A percentile compares a stretch with the other conserved stretches of the same genome.
These are phyloP conservation scores for Orussus abietinus DNA, from an alignment of 1,140 invertebrate species.

Conservation along the genomic window DNA sequence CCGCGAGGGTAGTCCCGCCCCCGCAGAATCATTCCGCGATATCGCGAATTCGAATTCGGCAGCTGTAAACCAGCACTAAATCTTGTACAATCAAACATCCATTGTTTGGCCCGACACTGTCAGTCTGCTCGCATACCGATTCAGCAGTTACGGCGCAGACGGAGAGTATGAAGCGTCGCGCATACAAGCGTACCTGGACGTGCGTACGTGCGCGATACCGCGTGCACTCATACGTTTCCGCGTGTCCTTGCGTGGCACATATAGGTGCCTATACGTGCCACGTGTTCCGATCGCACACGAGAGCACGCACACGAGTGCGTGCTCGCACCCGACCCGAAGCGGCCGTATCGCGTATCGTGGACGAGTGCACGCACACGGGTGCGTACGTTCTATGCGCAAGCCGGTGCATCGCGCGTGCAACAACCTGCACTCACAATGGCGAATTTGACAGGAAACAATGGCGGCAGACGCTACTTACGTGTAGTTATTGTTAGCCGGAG, in stretches of 20 bases:
- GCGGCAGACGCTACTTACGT: conserved; percentile 36
- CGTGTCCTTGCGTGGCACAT: no score
- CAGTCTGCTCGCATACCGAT: conserved; percentile 34
- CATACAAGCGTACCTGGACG: no score
- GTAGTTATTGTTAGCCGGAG: conserved; percentile 29
- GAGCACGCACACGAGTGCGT: no score
- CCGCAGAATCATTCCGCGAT: conserved; percentile 18
- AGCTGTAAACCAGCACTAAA: conserved; percentile 37
- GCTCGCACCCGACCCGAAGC: no score
- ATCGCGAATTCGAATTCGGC: conserved; percentile 33
- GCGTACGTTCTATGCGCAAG: neutral
- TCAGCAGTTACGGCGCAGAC: conserved; percentile 19
- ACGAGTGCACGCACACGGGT: conserved; percentile 13
- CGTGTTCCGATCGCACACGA: no score
- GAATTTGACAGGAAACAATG: conserved; percentile 38
- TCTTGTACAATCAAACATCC: conserved; percentile 39
- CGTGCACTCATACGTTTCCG: no score
- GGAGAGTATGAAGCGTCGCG: no score
- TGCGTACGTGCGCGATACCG: no score
- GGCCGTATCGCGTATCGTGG: no score
- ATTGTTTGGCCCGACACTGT: conserved; percentile 37
- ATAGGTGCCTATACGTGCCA: no score
- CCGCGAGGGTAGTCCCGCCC: conserved; percentile 12
- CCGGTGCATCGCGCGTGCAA: conserved; percentile 21
- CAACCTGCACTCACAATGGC: conserved; percentile 28